Base-by-base conservation (phyloP, 2,888 invertebrate species). In the Acanthosoma haemorrhoidale region DNA sequence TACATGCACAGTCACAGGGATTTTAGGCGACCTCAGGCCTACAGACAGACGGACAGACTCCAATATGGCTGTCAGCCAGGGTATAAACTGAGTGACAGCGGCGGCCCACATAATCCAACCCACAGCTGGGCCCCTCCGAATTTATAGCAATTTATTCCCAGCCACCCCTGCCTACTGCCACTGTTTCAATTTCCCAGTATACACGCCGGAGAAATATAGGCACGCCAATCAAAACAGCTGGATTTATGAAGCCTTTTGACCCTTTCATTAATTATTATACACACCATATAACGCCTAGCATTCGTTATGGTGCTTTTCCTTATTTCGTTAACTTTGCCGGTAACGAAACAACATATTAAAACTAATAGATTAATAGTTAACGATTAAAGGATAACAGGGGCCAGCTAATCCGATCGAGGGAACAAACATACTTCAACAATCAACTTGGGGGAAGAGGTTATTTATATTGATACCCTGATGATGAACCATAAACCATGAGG, bases 101-200 rank as follows among this genome's bases (percentile, higher is more conserved):
- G n/a, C 51, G 51, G 25, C 51, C 51, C 51, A 51, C 51, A 51
- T 51, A 51, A 51, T 51, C 51, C 51, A 21, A 25, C 25, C 29
- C 51, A 21, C 51, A 51, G 51, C 51, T 51, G 51, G 51, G 51
- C 51, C 25, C 25, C n/a, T 51, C 51, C 25, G 25, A 51, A 51
- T 51, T 51, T 51, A 51, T 51, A 51, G 51, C 51, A 51, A 51
- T 51, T 51, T 51, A 51, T 51, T 51, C 29, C 25, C 51, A 51
- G 32, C 32, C 39, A n/a, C 15, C 39, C 16, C 6, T 1, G 2
- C 25, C 51, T n/a, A n/a, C 25, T 3, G 21, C 21, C 51, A 51
- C 51, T 51, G 51, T 51, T 51, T 51, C 51, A 51, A 51, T 51
- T 51, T 51, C 51, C 51, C 51, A n/a, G n/a, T n/a, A n/a, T n/a